A percentile compares a stretch with the other conserved stretches of the same genome.
Conservation (phyloP, 2,888 invertebrate genomes). For the Cryptocephalus moraei region DNA sequence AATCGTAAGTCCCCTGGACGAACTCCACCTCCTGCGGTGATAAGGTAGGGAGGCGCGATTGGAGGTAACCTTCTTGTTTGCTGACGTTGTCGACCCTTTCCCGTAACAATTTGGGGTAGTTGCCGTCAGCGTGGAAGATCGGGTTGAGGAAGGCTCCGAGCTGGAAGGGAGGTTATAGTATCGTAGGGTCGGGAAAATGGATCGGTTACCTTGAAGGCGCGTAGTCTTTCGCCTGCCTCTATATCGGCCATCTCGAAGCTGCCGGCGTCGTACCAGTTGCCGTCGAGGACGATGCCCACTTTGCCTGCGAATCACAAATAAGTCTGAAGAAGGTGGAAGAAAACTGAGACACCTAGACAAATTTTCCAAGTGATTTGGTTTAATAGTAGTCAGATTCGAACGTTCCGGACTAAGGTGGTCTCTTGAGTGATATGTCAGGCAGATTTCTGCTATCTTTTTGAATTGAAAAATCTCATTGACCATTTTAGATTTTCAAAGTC, state of each 20-base stretch:
- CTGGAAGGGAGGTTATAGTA: slow-evolving; percentile 4
- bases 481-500: too few species aligned
- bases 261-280: slow-evolving; percentile 52
- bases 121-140: slow-evolving; percentile 19
- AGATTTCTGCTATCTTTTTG: too few species aligned
- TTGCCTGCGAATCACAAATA: slow-evolving; percentile 11
- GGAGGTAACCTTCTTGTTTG: slow-evolving; percentile 14
- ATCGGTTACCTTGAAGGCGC: slow-evolving; percentile 42
- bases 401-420: too few species aligned
- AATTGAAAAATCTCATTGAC: too few species aligned
- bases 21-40: slow-evolving; percentile 10
- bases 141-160: slow-evolving; percentile 17
- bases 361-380: too few species aligned
- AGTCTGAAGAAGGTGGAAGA: too few species aligned
- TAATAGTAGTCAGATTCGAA: too few species aligned
- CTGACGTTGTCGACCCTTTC: slow-evolving; percentile 15
- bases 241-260: slow-evolving; percentile 44
- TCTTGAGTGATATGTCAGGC: too few species aligned
- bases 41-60: slow-evolving; percentile 17
- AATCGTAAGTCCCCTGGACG: slow-evolving; percentile 17
- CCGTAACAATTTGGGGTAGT: slow-evolving; percentile 18
- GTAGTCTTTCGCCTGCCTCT: slow-evolving; percentile 47
- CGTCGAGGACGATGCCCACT: slow-evolving; percentile 45
- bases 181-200: neutral
- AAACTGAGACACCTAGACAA: too few species aligned